Evolutionary conservation across 2,113 vertebrate species (phyloP).

Genomic region (Paraplagusia blochii): DNA sequence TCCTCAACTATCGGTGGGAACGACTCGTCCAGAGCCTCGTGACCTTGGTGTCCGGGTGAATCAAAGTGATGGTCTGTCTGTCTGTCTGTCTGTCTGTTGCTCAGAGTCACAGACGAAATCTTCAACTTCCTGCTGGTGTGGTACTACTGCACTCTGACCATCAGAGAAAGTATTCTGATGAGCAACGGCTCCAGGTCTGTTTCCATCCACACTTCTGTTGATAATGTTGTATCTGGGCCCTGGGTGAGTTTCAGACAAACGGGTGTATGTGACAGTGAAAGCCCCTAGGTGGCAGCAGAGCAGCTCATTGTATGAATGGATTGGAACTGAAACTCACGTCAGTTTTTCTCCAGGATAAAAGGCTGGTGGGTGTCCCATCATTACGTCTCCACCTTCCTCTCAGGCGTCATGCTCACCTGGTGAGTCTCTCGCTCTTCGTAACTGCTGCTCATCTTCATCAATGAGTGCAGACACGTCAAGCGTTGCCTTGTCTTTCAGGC

Average conservation of each 20-base stretch:
- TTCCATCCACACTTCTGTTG: background rate
- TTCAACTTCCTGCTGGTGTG: conserved; percentile 97
- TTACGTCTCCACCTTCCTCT: conserved; percentile 95
- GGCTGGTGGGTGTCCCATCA: conserved; percentile 99
- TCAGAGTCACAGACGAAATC: conserved; percentile 94
- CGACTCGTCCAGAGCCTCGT: background rate
- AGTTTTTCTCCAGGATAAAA: conserved; percentile 90
- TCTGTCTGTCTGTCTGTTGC: background rate
- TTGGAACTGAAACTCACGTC: too few relatives aligned
- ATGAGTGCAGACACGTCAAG: too few relatives aligned
- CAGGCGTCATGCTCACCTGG: conserved; percentile 98
- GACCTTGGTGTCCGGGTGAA: background rate
- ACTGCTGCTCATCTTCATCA: too few relatives aligned
- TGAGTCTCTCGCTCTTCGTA: too few relatives aligned
- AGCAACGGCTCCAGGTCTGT: conserved; percentile 93
- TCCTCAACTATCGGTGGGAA: conserved; percentile 89
- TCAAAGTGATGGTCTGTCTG: background rate
- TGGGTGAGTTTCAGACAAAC: too few relatives aligned
- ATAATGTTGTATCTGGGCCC: background rate
- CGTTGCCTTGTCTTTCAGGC: conserved; percentile 74
- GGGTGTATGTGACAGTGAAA: too few relatives aligned
- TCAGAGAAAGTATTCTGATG: conserved; percentile 95
- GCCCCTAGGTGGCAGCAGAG: too few relatives aligned
- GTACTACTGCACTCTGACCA: conserved; percentile 97
- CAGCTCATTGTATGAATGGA: too few relatives aligned